Evolutionary conservation across 92 coral and sea anemone genomes (phyloP).

Genomic region (Hydrozoanthus gracilis): DNA sequence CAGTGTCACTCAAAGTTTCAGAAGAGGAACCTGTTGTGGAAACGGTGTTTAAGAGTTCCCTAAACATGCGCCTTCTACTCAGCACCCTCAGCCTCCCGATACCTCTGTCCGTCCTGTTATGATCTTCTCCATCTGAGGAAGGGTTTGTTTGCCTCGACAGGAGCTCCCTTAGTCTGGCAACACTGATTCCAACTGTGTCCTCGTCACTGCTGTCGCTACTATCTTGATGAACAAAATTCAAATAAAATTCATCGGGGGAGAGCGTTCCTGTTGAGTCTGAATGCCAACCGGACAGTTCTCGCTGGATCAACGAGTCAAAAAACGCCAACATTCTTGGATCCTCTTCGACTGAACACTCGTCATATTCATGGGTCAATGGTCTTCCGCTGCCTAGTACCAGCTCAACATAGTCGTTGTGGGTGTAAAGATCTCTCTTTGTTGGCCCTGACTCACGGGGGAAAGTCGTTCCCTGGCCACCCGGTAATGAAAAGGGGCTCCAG

Average conservation of each 20-base stretch:
- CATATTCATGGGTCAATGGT: constrained; percentile 87
- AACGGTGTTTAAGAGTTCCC: constrained; percentile 48
- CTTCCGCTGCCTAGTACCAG: constrained; percentile 81
- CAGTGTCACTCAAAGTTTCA: constrained; percentile 36
- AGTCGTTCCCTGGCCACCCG: constrained; percentile 60
- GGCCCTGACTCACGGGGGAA: constrained; percentile 27
- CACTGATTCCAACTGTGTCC: constrained; percentile 64
- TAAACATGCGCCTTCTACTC: constrained; percentile 52
- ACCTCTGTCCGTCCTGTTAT: constrained; percentile 15
- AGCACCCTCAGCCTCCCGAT: constrained; percentile 57
- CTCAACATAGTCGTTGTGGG: constrained; percentile 85
- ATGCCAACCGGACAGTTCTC: constrained; percentile 68
- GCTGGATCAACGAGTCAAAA: constrained; percentile 89
- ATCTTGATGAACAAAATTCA: constrained; percentile 60
- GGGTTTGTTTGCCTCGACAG: constrained; percentile 36
- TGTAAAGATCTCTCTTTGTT: constrained; percentile 66
- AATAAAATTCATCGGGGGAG: constrained; percentile 77
- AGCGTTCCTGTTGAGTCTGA: constrained; percentile 77
- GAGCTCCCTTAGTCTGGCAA: constrained; percentile 49
- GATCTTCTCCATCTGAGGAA: constrained; percentile 34
- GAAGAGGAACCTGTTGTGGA: constrained; percentile 17
- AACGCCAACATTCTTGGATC: constrained; percentile 97
- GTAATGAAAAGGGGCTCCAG: constrained; percentile 93
- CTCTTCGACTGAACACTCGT: constrained; percentile 81
- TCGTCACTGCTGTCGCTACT: constrained; percentile 78